These are phyloP conservation scores for Tupaia tana DNA, from an alignment of 2,113 vertebrate genomes.

Conservation along the genomic window DNA sequence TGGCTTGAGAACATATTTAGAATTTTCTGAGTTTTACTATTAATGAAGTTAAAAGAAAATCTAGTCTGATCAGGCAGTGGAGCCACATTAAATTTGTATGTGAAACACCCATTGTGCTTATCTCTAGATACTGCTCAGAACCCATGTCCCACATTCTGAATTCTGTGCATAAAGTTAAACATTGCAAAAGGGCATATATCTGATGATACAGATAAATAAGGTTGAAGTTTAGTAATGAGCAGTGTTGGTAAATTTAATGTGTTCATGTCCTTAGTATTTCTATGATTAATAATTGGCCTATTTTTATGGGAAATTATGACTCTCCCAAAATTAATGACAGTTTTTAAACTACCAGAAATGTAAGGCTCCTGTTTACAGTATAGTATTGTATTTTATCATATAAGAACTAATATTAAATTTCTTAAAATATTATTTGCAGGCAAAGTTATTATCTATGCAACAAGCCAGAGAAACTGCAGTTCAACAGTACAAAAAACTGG, in stretches of 20 bases:
- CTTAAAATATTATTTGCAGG: conserved; percentile 82
- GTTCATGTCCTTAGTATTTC: conserved; percentile 39
- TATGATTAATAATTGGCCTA: not conserved
- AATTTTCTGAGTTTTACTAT: conserved; percentile 75
- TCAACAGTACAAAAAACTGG: conserved; percentile 86
- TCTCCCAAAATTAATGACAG: conserved; percentile 3
- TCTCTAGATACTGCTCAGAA: conserved; percentile 73
- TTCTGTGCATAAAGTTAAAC: conserved; percentile 81
- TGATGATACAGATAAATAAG: conserved; percentile 75
- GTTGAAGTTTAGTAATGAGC: conserved; percentile 51
- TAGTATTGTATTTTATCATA: conserved; percentile 25
- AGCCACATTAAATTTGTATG: conserved; percentile 68
- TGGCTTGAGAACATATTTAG: conserved; percentile 71
- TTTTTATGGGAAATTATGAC: conserved; percentile 53
- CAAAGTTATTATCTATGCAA: conserved; percentile 85
- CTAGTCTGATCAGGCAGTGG: conserved; percentile 70
- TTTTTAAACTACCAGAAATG: conserved; percentile 46
- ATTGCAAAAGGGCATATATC: conserved; percentile 77
- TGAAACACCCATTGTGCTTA: conserved; percentile 73
- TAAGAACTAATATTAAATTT: conserved; percentile 50
- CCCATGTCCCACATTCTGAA: conserved; percentile 72
- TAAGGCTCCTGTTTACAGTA: conserved; percentile 1
- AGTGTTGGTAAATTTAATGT: conserved; percentile 44
- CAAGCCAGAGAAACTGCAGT: conserved; percentile 88
- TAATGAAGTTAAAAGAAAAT: conserved; percentile 84